Conservation (phyloP, 2,888 invertebrate species). For the Hoplodrina ambigua region DNA sequence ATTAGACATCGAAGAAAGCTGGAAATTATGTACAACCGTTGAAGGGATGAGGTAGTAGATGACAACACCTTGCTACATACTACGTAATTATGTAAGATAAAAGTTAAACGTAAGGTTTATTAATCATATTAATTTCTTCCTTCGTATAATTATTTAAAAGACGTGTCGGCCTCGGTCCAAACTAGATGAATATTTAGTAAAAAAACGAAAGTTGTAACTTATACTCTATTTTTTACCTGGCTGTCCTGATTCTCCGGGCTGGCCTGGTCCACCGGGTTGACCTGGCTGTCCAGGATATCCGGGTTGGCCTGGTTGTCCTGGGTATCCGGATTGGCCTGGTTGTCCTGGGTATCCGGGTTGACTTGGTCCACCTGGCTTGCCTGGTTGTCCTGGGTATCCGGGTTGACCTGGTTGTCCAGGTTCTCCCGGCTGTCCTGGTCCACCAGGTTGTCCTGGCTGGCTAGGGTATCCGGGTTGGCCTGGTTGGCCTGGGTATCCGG, state of each 20-base stretch:
- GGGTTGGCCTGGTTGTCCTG: slow-evolving; percentile 55
- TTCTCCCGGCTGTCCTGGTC: slow-evolving; percentile 26
- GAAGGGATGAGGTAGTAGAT: too few species aligned
- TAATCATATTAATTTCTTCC: too few species aligned
- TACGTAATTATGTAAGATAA: too few species aligned
- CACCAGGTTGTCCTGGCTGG: slow-evolving; percentile 52
- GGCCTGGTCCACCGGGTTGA: slow-evolving; percentile 72
- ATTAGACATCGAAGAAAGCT: too few species aligned
- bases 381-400: slow-evolving; percentile 56
- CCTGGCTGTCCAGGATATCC: slow-evolving; percentile 51
- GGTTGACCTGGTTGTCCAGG: slow-evolving; percentile 22
- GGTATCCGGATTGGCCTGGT: slow-evolving; percentile 61
- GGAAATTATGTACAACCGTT: too few species aligned
- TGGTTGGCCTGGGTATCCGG: slow-evolving; percentile 51
- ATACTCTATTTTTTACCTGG: slow-evolving; percentile 32
- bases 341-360: slow-evolving; percentile 17
- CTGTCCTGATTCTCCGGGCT: slow-evolving; percentile 65
- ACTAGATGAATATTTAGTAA: too few species aligned
- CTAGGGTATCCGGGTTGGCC: slow-evolving; percentile 41
- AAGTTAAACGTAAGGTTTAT: too few species aligned
- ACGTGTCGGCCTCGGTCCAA: too few species aligned
- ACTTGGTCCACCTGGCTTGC: slow-evolving; percentile 63
- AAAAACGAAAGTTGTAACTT: too few species aligned
- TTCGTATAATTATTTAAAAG: too few species aligned
- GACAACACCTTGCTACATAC: too few species aligned